A percentile compares a stretch with the other conserved stretches of the same genome.
These are phyloP conservation scores for Hirudinaria manillensis DNA, from an alignment of 2,888 invertebrate genomes.

Conservation along the genomic window DNA sequence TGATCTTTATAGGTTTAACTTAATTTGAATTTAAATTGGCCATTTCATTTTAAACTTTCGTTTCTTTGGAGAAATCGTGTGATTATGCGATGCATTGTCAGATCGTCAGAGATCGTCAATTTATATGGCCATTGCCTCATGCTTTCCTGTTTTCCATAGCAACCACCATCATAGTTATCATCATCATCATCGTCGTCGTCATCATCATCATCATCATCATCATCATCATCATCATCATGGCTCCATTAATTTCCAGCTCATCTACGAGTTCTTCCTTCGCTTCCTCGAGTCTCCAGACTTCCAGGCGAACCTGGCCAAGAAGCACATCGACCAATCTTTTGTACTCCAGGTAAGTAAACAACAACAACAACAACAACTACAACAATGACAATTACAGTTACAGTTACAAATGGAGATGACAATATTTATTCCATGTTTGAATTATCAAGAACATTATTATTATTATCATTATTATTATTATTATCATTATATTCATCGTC, in stretches of 20 bases:
- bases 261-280: constrained; percentile 95
- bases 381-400: no score
- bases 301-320: constrained; percentile 86
- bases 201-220: constrained; percentile 32
- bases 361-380: no score
- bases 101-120: no score
- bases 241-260: constrained; percentile 65
- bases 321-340: constrained; percentile 96
- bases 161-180: constrained; percentile 20
- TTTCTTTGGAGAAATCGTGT: no score
- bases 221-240: constrained; percentile 26
- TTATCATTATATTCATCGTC: not conserved
- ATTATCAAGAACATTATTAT: no score
- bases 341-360: constrained; percentile 79
- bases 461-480: constrained; percentile 1
- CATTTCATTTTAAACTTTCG: no score
- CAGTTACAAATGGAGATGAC: no score
- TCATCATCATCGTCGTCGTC: constrained; percentile 23
- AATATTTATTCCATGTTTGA: no score
- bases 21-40: no score
- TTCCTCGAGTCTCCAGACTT: constrained; percentile 97
- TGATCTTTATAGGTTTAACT: no score
- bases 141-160: not conserved
- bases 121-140: not conserved
- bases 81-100: no score